Conservation (phyloP, 1,140 invertebrate species). For the Sitobion miscanthi region DNA sequence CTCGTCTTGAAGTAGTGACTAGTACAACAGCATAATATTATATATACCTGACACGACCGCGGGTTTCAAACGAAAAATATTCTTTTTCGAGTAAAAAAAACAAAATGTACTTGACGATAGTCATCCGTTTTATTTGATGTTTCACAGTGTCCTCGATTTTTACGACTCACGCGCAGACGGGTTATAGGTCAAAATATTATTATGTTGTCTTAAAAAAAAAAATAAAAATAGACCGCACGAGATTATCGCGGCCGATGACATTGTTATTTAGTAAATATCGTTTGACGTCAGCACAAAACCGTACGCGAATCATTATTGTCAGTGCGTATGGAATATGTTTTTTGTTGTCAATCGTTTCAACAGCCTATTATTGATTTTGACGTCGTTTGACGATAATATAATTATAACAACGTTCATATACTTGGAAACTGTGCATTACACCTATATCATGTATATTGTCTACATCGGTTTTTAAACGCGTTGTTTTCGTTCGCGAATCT, state of each 20-base stretch:
- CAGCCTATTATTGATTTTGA: neutral
- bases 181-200: neutral
- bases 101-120: too few species aligned
- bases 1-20: neutral
- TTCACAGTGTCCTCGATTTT: neutral
- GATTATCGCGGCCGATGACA: neutral
- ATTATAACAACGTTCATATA: neutral
- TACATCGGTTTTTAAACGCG: neutral
- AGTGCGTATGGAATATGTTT: too few species aligned
- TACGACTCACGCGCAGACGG: too few species aligned
- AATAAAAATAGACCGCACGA: too few species aligned
- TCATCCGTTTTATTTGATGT: too few species aligned
- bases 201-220: neutral
- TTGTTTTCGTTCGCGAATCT: neutral
- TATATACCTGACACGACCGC: too few species aligned
- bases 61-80: neutral
- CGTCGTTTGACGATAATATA: neutral
- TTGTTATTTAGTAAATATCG: neutral
- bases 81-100: neutral
- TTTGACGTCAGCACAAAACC: neutral
- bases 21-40: too few species aligned
- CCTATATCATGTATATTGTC: too few species aligned
- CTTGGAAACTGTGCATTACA: neutral
- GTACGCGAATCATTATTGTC: too few species aligned
- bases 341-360: neutral